Conservation (phyloP, 2,888 invertebrate genomes). For the Chelonus formosanus region DNA sequence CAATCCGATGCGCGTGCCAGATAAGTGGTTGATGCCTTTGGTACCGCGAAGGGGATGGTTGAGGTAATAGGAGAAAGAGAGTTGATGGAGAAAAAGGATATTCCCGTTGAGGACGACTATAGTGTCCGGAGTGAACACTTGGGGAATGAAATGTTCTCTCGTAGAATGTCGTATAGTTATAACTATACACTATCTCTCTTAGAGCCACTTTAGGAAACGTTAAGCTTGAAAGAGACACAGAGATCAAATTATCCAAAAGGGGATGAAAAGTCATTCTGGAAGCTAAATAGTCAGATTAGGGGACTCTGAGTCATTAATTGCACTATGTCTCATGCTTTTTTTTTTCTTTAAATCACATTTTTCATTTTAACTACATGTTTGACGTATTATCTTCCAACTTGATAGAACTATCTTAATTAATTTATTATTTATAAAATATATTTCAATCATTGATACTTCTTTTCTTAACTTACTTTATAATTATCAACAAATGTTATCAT, state of each 20-base stretch:
- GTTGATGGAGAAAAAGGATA: conserved; percentile 39
- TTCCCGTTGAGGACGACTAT: conserved; percentile 37
- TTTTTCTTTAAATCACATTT: conserved; percentile 13
- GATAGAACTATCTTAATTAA: no score
- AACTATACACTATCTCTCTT: conserved; percentile 48
- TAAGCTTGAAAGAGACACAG: conserved; percentile 36
- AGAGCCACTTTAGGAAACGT: conserved; percentile 35
- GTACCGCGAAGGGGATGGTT: conserved; percentile 26
- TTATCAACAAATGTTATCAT: no score
- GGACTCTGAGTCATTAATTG: conserved; percentile 56
- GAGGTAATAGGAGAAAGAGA: conserved; percentile 36
- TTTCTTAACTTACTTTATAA: no score
- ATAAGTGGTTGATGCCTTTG: conserved; percentile 63
- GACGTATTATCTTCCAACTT: no score
- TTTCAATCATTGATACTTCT: no score
- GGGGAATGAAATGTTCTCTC: conserved; percentile 49
- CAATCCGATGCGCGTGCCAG: conserved; percentile 67
- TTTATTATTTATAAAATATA: no score
- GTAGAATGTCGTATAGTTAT: conserved; percentile 54
- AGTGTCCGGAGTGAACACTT: conserved; percentile 33
- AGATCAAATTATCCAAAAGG: conserved; percentile 58
- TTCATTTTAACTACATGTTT: no score
- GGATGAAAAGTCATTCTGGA: conserved; percentile 62
- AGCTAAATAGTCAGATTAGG: conserved; percentile 63
- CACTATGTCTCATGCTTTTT: conserved; percentile 41